A percentile compares a stretch with the other conserved stretches of the same genome.
These are phyloP conservation scores for Trinectes maculatus DNA, from an alignment of 2,113 vertebrate genomes.

Conservation along the genomic window DNA sequence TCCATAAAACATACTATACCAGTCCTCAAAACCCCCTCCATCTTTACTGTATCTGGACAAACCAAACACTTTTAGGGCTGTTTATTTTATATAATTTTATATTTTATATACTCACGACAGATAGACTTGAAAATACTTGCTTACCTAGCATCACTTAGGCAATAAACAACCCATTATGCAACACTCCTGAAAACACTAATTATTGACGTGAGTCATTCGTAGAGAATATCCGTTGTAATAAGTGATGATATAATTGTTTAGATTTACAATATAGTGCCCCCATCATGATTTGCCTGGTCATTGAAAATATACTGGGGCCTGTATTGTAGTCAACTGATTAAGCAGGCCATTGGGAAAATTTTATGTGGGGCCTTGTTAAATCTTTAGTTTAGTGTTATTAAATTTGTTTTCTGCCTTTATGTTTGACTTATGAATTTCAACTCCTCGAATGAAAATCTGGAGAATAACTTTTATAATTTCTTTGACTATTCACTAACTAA, in stretches of 20 bases:
- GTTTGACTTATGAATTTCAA: not conserved
- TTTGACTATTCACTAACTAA: not conserved
- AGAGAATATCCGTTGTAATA: not conserved
- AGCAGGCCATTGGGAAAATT: too few species aligned
- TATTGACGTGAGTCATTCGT: too few species aligned
- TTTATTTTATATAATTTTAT: too few species aligned
- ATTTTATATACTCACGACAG: too few species aligned
- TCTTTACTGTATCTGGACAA: not conserved
- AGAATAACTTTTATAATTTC: not conserved
- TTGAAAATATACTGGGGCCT: too few species aligned
- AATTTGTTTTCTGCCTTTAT: not conserved
- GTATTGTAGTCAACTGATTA: too few species aligned
- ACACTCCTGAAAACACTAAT: not conserved
- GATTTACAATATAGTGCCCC: too few species aligned
- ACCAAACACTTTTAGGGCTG: not conserved
- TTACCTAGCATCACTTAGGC: not conserved
- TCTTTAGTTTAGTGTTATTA: not conserved
- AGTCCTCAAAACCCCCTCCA: not conserved
- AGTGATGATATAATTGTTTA: not conserved
- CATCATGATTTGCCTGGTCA: too few species aligned
- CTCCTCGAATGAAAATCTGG: not conserved
- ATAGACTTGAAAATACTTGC: not conserved
- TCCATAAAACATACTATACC: too few species aligned
- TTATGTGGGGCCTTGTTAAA: too few species aligned
- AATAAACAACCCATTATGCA: not conserved